Percentiles rank a stretch among this genome's conserved stretches.
Evolutionary conservation across 2,797 vertebrate genomes (phyloP).

Genomic region (Neostethus bicornis): DNA sequence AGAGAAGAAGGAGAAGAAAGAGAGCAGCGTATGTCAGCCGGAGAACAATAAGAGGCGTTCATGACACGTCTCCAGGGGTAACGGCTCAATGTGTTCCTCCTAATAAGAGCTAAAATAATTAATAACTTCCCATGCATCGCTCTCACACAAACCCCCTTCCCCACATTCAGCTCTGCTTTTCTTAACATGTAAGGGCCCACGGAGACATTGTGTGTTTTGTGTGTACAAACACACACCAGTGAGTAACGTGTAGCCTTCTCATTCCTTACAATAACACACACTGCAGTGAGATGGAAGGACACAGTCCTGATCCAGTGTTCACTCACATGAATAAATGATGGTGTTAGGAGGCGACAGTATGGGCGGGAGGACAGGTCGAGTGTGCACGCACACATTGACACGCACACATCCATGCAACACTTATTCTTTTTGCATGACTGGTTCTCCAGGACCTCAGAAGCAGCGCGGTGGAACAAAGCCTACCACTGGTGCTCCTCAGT

Average conservation of each 20-base stretch:
- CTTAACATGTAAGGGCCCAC: neutral
- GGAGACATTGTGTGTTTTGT: slow-evolving; percentile 12
- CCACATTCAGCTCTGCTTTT: neutral
- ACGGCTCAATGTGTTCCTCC: slow-evolving; percentile 49
- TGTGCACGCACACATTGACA: neutral
- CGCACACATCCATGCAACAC: slow-evolving; percentile 14
- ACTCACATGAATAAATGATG: slow-evolving; percentile 73
- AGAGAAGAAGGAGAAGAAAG: slow-evolving; percentile 46
- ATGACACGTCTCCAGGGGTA: slow-evolving; percentile 72
- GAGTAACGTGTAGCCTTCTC: slow-evolving; percentile 24
- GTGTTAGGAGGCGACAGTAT: slow-evolving; percentile 67
- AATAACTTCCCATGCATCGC: slow-evolving; percentile 54
- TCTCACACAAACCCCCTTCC: neutral
- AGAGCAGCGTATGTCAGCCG: slow-evolving; percentile 56
- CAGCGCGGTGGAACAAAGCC: slow-evolving; percentile 68
- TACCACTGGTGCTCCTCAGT: slow-evolving; percentile 54
- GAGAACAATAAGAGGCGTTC: slow-evolving; percentile 73
- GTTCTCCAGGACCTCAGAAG: slow-evolving; percentile 55
- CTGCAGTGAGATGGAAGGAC: slow-evolving; percentile 27
- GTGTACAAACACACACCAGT: neutral
- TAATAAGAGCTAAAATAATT: slow-evolving; percentile 71
- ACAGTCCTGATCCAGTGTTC: slow-evolving; percentile 69
- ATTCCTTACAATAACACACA: slow-evolving; percentile 20
- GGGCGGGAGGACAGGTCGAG: slow-evolving; percentile 39
- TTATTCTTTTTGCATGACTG: slow-evolving; percentile 50